Evolutionary conservation across 2,797 vertebrate species (phyloP), one percentile per base, ranked within the genome.

Genomic region (Acanthurus lineatus): DNA sequence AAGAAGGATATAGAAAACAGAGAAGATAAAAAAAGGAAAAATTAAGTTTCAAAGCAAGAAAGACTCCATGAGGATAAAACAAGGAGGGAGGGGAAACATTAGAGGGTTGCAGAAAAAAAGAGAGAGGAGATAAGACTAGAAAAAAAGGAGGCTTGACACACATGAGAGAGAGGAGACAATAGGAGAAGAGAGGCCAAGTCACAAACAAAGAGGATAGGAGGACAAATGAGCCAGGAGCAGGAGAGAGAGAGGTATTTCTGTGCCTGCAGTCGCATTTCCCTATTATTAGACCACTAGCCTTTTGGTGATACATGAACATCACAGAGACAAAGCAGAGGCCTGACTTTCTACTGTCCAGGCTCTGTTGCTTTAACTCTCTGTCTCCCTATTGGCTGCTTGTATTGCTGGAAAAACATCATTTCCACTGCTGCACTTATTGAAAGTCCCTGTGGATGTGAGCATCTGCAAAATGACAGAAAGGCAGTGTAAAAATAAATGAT

Each of bases 381-480:
- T 47, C 70, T 69, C 63, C 35, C 57, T 56, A 47, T 25, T 72
- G 67, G 73, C 75, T 76, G 59, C 48, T 58, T 51, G 47, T 40
- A 51, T 38, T 6, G 47, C 54, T 61, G 69, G 64, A 16, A 71
- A 77, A 73, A 71, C n/a, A 69, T 84, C 79, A 76, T 75, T 76
- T 82, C 62, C 35, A 59, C 25, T 60, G 61, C 44, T 66, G 73
- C 59, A 81, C 58, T 76, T 71, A 70, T 38, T 83, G 56, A 58
- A 63, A 42, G 52, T 82, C 75, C 56, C 65, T 19, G 67, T 73
- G 57, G 69, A 86, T 69, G 71, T 65, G 60, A 58, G 63, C 77
- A 78, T 77, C 71, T 82, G 64, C 72, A 86, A 82, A 81, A 84
- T 73, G 63, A 86, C 82, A 80, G 70, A 84, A 79, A 83, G 69